These are phyloP conservation scores for Galerucella pusilla DNA, from an alignment of 2,888 invertebrate species.

Conservation along the genomic window DNA sequence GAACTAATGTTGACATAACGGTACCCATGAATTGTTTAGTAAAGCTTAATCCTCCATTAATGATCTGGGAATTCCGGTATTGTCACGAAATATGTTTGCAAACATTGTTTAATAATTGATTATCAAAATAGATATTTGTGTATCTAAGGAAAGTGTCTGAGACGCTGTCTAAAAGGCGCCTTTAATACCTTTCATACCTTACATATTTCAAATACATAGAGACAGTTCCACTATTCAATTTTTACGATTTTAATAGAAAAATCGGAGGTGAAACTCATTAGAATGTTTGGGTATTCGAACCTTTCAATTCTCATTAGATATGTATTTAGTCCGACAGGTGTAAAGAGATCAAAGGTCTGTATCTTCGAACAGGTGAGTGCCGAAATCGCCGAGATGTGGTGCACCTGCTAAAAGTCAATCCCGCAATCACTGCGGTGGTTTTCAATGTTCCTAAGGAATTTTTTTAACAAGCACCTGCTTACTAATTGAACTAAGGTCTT, in stretches of 20 bases:
- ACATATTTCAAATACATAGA: too few species aligned
- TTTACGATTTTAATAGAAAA: too few species aligned
- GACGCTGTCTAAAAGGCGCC: too few species aligned
- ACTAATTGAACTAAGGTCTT: background rate
- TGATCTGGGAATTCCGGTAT: background rate
- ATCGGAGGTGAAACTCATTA: background rate
- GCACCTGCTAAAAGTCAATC: conserved; percentile 21
- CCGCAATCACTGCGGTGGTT: conserved; percentile 30
- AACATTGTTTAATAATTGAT: background rate
- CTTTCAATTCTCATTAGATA: background rate
- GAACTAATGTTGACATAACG: conserved; percentile 7
- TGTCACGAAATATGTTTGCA: background rate
- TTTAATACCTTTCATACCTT: too few species aligned
- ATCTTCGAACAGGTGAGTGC: conserved; percentile 27
- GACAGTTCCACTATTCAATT: too few species aligned
- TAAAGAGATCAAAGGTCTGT: conserved; percentile 14
- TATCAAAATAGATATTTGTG: too few species aligned
- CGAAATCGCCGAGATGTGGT: conserved; percentile 17
- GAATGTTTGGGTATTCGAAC: background rate
- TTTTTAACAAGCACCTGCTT: conserved; percentile 31
- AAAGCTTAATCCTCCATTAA: background rate
- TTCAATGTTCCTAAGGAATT: background rate
- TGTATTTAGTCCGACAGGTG: conserved; percentile 39
- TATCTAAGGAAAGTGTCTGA: too few species aligned
- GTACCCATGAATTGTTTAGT: conserved; percentile 3